Evolutionary conservation across 2,113 vertebrate species (phyloP), one percentile per base, ranked within the genome.

Genomic region (Myiopsitta monachus): DNA sequence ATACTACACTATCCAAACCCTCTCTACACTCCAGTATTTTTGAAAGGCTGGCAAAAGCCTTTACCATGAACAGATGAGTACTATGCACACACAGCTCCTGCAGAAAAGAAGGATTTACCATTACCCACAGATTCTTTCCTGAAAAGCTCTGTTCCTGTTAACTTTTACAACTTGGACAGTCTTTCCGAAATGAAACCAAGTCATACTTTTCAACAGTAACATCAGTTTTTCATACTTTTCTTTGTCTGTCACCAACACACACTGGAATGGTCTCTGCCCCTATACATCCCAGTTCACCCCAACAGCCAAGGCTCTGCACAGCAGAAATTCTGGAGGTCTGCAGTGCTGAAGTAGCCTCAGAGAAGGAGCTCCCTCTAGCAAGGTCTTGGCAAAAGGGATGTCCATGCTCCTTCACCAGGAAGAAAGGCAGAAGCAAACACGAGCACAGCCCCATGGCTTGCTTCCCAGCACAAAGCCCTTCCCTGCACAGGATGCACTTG

Each of bases 401-500:
- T 9, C 38, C 10, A 0, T 7, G 28, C 12, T 91, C 43, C 66
- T 85, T 24, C 24, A 27, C 13, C 41, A 81, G 63, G 31, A 43
- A 51, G 36, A 87, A 92, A 43, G 28, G 47, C 49, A 72, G 51
- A 69, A 80, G 68, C 28, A 70, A 90, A 64, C 26, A 76, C 0
- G 0, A 83, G 46, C 72, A 66, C 31, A 72, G 57, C 24, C 33
- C 22, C 51, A 31, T 0, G 1, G 44, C 33, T 75, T 66, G 81
- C n/a, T n/a, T 80, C 52, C 46, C 30, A 44, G 26, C 54, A 73
- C 44, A 51, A 26, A 86, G 43, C 49, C 46, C 51, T 44, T 51
- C 28, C 7, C 49, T 5, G 1, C 15, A 15, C 7, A 69, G 62
- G 76, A 43, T 2, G 11, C 4, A 0, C 31, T 7, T 82, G 38